These are phyloP conservation scores for Condylostylus longicornis DNA, from an alignment of 1,140 invertebrate species.

Conservation along the genomic window DNA sequence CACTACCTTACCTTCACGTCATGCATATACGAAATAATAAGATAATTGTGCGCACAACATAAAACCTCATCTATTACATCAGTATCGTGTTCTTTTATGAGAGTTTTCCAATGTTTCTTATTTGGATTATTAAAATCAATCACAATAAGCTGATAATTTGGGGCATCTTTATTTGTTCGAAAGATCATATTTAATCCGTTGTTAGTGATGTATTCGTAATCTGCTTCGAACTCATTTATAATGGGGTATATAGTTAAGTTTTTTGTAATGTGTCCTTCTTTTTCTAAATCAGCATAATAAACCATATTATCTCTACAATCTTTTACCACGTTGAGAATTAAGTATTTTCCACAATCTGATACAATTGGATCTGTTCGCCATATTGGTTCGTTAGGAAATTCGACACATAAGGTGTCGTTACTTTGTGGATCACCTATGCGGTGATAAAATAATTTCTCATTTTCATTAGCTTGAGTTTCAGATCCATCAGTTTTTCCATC, in stretches of 20 bases:
- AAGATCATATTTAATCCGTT: constrained; percentile 70
- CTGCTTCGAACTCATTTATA: constrained; percentile 80
- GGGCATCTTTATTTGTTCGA: constrained; percentile 85
- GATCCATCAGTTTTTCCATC: constrained; percentile 73
- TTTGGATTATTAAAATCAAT: constrained; percentile 73
- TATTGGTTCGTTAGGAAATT: constrained; percentile 83
- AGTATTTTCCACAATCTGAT: constrained; percentile 81
- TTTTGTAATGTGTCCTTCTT: constrained; percentile 41
- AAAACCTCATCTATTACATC: constrained; percentile 82
- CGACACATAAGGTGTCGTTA: constrained; percentile 76
- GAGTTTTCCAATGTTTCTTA: constrained; percentile 65
- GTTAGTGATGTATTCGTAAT: constrained; percentile 93
- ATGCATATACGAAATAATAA: constrained; percentile 82
- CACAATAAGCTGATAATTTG: constrained; percentile 75
- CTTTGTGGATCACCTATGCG: constrained; percentile 68
- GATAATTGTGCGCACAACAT: constrained; percentile 68
- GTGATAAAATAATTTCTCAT: constrained; percentile 94
- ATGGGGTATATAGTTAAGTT: constrained; percentile 56
- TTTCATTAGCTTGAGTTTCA: constrained; percentile 68
- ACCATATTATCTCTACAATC: constrained; percentile 80
- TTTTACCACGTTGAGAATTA: constrained; percentile 62
- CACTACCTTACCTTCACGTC: constrained; percentile 78
- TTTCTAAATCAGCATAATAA: constrained; percentile 62
- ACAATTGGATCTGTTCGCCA: constrained; percentile 73
- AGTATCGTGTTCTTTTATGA: constrained; percentile 69